These are phyloP conservation scores for Chironomus tepperi DNA, from an alignment of 1,140 invertebrate genomes.

Conservation along the genomic window DNA sequence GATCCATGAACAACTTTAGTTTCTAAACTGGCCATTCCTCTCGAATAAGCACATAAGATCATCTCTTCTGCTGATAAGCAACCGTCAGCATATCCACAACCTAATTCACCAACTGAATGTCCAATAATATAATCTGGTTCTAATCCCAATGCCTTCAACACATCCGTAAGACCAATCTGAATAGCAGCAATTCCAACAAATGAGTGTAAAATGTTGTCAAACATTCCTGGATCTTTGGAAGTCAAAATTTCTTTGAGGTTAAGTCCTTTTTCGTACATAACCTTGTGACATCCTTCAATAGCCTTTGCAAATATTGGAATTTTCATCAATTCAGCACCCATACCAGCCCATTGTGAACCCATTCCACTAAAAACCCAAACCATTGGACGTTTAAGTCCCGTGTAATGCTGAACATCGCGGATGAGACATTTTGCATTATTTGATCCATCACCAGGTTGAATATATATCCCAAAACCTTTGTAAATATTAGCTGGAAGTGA, in stretches of 20 bases:
- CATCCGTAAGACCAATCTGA: constrained; percentile 74
- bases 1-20: constrained; percentile 52
- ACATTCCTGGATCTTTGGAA: constrained; percentile 43
- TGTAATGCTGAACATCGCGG: constrained; percentile 44
- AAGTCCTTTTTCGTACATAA: constrained; percentile 52
- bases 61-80: constrained; percentile 60
- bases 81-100: constrained; percentile 67
- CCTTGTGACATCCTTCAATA: constrained; percentile 50
- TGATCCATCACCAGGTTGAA: constrained; percentile 32
- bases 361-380: constrained; percentile 64
- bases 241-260: constrained; percentile 58
- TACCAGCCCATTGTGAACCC: constrained; percentile 61
- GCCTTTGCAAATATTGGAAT: constrained; percentile 57
- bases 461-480: constrained; percentile 47
- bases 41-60: constrained; percentile 58
- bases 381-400: constrained; percentile 42
- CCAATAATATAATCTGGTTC: constrained; percentile 75
- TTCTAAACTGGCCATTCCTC: constrained; percentile 61
- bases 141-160: constrained; percentile 60
- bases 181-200: constrained; percentile 91
- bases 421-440: constrained; percentile 32
- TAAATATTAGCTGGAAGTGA: constrained; percentile 48
- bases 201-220: constrained; percentile 40
- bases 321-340: constrained; percentile 53
- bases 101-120: constrained; percentile 62